Evolutionary conservation across 1,140 invertebrate species (phyloP), one percentile per base, ranked within the genome.

Genomic region (Drosophila kikkawai): DNA sequence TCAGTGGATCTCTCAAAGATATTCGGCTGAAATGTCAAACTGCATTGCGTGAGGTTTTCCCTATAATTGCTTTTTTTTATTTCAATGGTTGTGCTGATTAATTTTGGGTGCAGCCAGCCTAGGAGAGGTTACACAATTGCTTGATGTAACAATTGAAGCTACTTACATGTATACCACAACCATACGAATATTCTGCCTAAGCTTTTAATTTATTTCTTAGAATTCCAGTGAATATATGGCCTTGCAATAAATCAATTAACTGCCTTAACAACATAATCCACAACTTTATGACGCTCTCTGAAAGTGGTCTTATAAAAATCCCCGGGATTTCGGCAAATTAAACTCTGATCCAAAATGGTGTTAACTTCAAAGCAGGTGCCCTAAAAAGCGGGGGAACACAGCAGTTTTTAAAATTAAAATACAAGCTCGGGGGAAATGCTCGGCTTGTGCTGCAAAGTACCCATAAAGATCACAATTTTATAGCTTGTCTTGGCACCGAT

Each of bases 391-490:
- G 53, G 34, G 32, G 22, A 44, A 37, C 32, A 36, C 19, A 51
- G 32, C 19, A 39, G 47, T 42, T 17, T 70, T 41, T 22, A 37
- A 57, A 65, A 70, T 57, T 51, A 56, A 63, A 80, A 75, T 67
- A 76, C 53, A 22, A 82, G 64, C 56, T 60, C 12, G 8, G 12
- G 42, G 32, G 41, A 53, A 61, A 59, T 32, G 42, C 17, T 26
- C 55, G 44, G 17, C 22, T 63, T 75, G 39, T 75, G 75, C 53
- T 70, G 22, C 45, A 37, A 64, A 63, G 60, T 53, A 42, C 45
- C 82, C 80, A 84, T 83, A 83, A 83, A 80, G 26, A 80, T 84
- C 73, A 48, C 41, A 71, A 77, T 85, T 84, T 85, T 73, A 85
- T 84, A 61, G 82, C 47, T 45, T 42, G 59, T 37, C 37, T 55